Percentiles rank a stretch among this genome's conserved stretches.
Evolutionary conservation across 2,797 vertebrate genomes (phyloP).

Genomic region (Cephalopachus bancanus): DNA sequence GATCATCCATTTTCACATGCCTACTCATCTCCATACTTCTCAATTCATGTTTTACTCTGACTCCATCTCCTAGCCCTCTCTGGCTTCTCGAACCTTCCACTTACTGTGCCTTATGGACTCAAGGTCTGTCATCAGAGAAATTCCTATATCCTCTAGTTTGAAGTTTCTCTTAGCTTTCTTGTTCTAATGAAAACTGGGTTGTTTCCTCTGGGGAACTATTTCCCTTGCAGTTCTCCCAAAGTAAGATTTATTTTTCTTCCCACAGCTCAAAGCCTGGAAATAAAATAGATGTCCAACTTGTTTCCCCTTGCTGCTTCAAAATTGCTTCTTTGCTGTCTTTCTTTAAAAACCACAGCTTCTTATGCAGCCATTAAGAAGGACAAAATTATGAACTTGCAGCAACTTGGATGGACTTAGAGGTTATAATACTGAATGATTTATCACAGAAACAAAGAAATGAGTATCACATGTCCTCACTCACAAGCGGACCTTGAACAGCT

Average conservation of each 20-base stretch:
- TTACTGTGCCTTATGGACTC: background rate
- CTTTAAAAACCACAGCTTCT: background rate
- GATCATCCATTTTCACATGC: background rate
- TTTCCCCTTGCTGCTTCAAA: background rate
- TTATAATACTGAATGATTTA: too few relatives aligned
- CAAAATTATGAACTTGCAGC: too few relatives aligned
- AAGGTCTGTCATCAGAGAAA: conserved; percentile 22
- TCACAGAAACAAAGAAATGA: too few relatives aligned
- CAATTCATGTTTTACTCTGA: background rate
- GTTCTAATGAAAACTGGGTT: background rate
- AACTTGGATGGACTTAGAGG: too few relatives aligned
- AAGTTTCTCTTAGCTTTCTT: background rate
- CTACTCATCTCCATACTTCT: background rate
- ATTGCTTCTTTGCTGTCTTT: background rate
- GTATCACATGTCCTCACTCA: too few relatives aligned
- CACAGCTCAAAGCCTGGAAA: background rate
- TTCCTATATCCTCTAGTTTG: background rate
- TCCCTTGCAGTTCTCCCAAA: background rate
- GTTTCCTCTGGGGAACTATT: background rate
- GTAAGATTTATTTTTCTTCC: conserved; percentile 42
- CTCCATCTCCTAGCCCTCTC: background rate
- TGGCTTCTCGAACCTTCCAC: background rate
- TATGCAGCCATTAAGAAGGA: too few relatives aligned
- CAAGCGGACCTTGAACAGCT: too few relatives aligned
- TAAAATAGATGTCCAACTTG: background rate